phyloP scores from a whole-genome alignment of 1,140 invertebrate species.

The Neodiprion lecontei region DNA sequence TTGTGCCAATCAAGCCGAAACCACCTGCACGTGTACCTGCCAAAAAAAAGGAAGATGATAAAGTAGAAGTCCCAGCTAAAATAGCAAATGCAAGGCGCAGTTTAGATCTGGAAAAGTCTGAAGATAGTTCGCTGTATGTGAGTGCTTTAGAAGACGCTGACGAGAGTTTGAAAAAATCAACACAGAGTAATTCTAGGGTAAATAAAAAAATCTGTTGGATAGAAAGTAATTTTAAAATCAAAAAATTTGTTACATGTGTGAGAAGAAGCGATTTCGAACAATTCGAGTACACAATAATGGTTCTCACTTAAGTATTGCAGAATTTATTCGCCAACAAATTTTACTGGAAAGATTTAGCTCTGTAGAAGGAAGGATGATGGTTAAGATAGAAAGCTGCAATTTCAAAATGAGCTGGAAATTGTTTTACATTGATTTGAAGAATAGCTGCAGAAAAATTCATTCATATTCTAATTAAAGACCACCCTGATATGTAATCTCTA shows the following conservation, averaged over 20 bases:
- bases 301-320: no score
- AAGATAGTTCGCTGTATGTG: conserved; percentile 72
- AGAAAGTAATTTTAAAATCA: not conserved
- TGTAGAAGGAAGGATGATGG: conserved; percentile 14
- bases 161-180: conserved; percentile 38
- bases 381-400: not conserved
- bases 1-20: conserved; percentile 36
- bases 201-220: not conserved
- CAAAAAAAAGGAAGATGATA: conserved; percentile 46
- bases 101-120: conserved; percentile 67
- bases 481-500: no score
- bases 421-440: no score
- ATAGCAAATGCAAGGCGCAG: conserved; percentile 41
- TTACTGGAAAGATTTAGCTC: no score
- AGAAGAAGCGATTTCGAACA: no score
- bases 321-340: no score
- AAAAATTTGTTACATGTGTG: no score
- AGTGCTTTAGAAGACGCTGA: conserved; percentile 76
- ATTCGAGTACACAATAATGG: no score
- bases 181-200: not conserved
- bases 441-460: no score
- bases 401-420: no score
- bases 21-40: conserved; percentile 30
- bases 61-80: conserved; percentile 37
- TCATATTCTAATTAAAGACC: no score